phyloP scores from a whole-genome alignment of 2,113 vertebrate species.

The Albula glossodonta region DNA sequence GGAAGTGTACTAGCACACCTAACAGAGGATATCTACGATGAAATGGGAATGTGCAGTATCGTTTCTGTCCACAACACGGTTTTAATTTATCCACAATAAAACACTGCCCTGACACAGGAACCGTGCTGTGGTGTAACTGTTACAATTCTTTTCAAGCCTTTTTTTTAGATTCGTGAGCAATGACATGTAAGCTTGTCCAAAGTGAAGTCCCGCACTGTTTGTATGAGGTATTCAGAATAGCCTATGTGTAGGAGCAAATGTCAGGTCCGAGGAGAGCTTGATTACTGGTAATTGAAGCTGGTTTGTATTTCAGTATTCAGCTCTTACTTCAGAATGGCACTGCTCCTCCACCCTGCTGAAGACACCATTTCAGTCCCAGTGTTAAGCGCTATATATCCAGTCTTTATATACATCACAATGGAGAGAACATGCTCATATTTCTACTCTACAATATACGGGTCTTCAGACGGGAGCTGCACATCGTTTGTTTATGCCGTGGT shows the following conservation, averaged over 20 bases:
- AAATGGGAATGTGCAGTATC: not conserved
- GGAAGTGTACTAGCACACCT: not conserved
- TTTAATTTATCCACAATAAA: too few species aligned
- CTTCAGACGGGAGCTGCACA: too few species aligned
- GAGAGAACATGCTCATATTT: too few species aligned
- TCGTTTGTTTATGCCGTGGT: too few species aligned
- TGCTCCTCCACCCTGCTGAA: too few species aligned
- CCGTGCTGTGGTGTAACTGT: not conserved
- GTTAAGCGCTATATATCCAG: not conserved
- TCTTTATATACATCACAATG: too few species aligned
- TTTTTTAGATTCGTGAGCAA: not conserved
- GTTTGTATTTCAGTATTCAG: conserved; percentile 41
- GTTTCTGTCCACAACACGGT: not conserved
- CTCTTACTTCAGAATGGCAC: conserved; percentile 31
- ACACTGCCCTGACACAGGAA: too few species aligned
- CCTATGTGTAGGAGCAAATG: not conserved
- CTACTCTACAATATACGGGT: too few species aligned
- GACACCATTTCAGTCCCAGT: too few species aligned
- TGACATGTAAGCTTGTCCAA: not conserved
- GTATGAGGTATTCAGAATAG: not conserved
- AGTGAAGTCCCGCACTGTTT: not conserved
- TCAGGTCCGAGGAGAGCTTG: not conserved
- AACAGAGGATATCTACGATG: not conserved
- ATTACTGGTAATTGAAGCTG: conserved; percentile 31
- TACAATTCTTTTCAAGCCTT: not conserved